Percentiles rank a stretch among this genome's conserved stretches.
These are phyloP conservation scores for Ephialtes manifestator DNA, from an alignment of 2,888 invertebrate species.

Conservation along the genomic window DNA sequence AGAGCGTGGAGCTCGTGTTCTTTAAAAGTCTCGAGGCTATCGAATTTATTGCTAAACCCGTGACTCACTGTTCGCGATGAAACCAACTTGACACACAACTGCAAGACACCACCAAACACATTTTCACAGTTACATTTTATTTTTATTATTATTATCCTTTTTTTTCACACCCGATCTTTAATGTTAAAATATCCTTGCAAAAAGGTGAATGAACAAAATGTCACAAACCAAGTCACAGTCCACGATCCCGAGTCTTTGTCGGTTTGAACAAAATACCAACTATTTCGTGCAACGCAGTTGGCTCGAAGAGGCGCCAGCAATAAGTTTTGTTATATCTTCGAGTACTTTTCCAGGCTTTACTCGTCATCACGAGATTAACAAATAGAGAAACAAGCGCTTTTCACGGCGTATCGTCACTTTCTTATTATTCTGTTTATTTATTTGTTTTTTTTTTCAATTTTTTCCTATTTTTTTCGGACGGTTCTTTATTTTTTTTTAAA, in stretches of 20 bases:
- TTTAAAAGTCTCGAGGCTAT: slow-evolving; percentile 57
- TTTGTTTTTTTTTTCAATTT: not conserved
- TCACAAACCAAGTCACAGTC: not conserved
- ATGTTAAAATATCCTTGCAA: not conserved
- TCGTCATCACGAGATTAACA: not conserved
- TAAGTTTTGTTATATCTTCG: slow-evolving; percentile 21
- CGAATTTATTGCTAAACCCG: slow-evolving; percentile 55
- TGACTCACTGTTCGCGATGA: slow-evolving; percentile 57
- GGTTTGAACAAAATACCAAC: not conserved
- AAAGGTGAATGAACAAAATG: not conserved
- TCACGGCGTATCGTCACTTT: slow-evolving; percentile 32
- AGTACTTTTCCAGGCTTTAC: not conserved
- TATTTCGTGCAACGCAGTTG: not conserved
- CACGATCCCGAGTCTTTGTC: slow-evolving; percentile 17
- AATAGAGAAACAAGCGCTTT: not conserved
- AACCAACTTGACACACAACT: slow-evolving; percentile 15
- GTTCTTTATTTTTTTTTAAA: not conserved
- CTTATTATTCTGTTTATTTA: no score
- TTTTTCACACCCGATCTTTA: not conserved
- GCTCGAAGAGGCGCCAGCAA: slow-evolving; percentile 9
- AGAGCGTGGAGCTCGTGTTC: slow-evolving; percentile 36
- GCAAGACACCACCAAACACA: not conserved
- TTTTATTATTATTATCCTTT: not conserved
- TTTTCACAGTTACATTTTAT: not conserved
- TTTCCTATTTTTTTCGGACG: slow-evolving; percentile 3